Base-by-base conservation (phyloP, 1,140 invertebrate genomes). In the Panulirus ornatus region DNA sequence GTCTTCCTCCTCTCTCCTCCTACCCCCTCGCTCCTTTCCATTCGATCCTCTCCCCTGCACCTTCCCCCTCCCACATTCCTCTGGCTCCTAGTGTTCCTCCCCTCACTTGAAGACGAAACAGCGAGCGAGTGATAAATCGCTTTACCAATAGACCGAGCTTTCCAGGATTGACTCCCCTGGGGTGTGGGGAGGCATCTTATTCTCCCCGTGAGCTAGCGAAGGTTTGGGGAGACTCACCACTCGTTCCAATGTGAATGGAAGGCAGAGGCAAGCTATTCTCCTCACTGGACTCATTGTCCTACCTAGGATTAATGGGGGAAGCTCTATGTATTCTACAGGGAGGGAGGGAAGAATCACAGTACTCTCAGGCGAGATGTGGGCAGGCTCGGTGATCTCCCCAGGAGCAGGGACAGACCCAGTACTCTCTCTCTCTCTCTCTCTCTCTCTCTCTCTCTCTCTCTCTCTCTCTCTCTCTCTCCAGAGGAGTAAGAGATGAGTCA, bases 91-190 rank as follows among this genome's bases (percentile, higher is more conserved):
- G 9, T 70, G 63, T 11, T n/a, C 63, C 63, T 70, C 70, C 81
- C 38, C 34, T 2, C 38, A 9, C 81, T 63, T 19, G 34, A 84
- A 84, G 81, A 84, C 82, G 82, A 84, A 84, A 42, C 82, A 84
- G 63, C 54, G 81, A 36, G 30, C n/a, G 40, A 27, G 63, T 84
- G 82, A 84, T 84, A 84, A 84, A 84, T 70, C 82, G 82, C 82
- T 70, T 71, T 83, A 83, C 81, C 81, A 70, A 83, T 83, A 66
- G 81, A 83, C 34, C 82, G 14, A 70, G 82, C 22, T 47, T 47
- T 71, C 40, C 82, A 2, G 30, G 81, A 44, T 71, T 70, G 82
- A 70, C 63, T 84, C 63, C 66, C 81, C 22, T 14, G 63, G 82
- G 82, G 38, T 71, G 63, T 30, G 63, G 82, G 40, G 36, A n/a